A percentile compares a stretch with the other conserved stretches of the same genome.
These are phyloP conservation scores for Aproaerema taeniolella DNA, from an alignment of 2,888 invertebrate species.

Conservation along the genomic window DNA sequence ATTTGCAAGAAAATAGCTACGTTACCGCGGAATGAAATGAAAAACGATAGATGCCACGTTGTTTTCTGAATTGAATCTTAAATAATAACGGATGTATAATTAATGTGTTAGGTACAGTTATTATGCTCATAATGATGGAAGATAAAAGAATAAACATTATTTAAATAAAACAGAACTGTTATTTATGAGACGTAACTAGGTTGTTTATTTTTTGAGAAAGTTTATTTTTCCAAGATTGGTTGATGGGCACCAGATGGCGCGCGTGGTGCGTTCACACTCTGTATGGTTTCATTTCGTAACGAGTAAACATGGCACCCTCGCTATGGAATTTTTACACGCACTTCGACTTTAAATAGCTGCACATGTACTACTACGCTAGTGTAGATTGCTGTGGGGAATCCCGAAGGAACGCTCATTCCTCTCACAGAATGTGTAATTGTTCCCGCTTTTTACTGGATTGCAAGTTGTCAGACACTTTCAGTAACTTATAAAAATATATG, in stretches of 20 bases:
- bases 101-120: slow-evolving; percentile 9
- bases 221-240: slow-evolving; percentile 67
- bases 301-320: slow-evolving; percentile 63
- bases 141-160: slow-evolving; percentile 9
- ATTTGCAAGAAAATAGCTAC: too few relatives aligned
- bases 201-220: slow-evolving; percentile 65
- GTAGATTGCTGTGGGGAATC: slow-evolving; percentile 48
- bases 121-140: slow-evolving; percentile 2
- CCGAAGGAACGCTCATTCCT: slow-evolving; percentile 17
- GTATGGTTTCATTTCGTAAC: slow-evolving; percentile 61
- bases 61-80: slow-evolving; percentile 1
- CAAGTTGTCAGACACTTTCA: too few relatives aligned
- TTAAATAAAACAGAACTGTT: slow-evolving; percentile 47
- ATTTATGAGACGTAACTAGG: slow-evolving; percentile 47
- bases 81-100: slow-evolving; percentile 8
- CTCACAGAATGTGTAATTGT: too few relatives aligned
- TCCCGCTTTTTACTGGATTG: too few relatives aligned
- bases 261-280: slow-evolving; percentile 45
- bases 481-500: too few relatives aligned
- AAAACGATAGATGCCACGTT: background rate
- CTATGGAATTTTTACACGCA: slow-evolving; percentile 59
- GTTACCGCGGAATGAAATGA: background rate
- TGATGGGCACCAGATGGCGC: slow-evolving; percentile 71
- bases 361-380: slow-evolving; percentile 37
- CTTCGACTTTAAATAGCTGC: slow-evolving; percentile 45